Base-by-base conservation (phyloP, 2,797 vertebrate species). In the Scomberomorus guttatus region DNA sequence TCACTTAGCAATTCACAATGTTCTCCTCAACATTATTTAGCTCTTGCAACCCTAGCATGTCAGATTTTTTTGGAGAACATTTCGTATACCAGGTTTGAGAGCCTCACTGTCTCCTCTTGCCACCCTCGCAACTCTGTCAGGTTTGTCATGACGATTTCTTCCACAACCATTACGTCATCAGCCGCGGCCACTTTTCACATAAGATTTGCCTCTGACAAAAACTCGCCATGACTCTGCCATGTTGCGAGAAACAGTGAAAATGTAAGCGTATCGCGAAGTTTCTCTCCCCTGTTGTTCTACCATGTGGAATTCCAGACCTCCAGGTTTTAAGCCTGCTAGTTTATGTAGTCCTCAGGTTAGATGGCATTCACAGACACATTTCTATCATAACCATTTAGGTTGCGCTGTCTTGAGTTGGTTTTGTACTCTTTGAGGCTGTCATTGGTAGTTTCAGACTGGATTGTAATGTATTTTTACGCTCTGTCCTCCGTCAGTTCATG, bases 91-190 rank as follows among this genome's bases (percentile, higher is more conserved):
- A 5, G 32, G 67, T 82, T 63, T 76, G 3, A 39, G 56, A 58
- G 48, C 46, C 22, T 68, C 50, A 51, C 46, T 59, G 55, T 68
- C 44, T 62, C 17, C 18, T 58, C 32, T 64, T 65, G 27, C 65
- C 62, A 50, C 20, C 50, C 44, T 57, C 39, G 72, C 63, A 62
- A 29, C 0, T 2, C 20, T n/a, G 29, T 65, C 10, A 24, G 64
- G 48, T 64, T 79, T 65, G 17, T 52, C 11, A 57, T 78, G 32
- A 61, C 51, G 59, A 72, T 66, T 27, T 55, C 9, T 39, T 61
- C 46, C n/a, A 54, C 25, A 64, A 6, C 24, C 25, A 51, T 22
- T 42, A 18, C n/a, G 6, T 74, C 37, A 64, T 42, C 39, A 79
- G 11, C 15, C 15, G 15, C n/a, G 18, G 14, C 18, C 2, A 6